Base-by-base conservation (phyloP, 2,113 vertebrate genomes). In the Gambusia holbrooki region DNA sequence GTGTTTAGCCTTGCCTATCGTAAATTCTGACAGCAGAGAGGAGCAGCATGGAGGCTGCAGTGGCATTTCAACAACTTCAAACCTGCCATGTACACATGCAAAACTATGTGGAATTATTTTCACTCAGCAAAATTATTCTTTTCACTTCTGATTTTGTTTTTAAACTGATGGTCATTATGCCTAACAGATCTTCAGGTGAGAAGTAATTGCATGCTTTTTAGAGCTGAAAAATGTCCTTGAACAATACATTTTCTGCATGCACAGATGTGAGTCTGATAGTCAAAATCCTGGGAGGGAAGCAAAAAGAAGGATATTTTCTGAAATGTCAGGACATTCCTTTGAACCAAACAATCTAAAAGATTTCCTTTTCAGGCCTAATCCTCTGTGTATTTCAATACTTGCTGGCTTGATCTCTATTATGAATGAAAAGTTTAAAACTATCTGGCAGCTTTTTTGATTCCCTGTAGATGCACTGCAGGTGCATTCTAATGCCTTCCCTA, bases 251-350 rank as follows among this genome's bases (percentile, higher is more conserved):
- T 48, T 69, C 66, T 83, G 77, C 79, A 72, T 48, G 73, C 61
- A 58, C 62, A 69, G 37, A 76, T 77, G 82, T 71, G 22, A 84
- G 79, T 77, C 30, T 6, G 37, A 74, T 81, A 76, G 68, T 76
- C 63, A 42, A 58, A 33, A 65, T 82, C 63, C 69, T 40, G 30
- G 25, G 32, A 73, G 74, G 73, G 63, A 22, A 65, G 67, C 0
- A 60, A 69, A 79, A 73, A 73, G 69, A 48, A 25, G n/a, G 63
- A 69, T 68, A 9, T 64, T 77, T 79, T 60, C 11, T 30, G 60
- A 87, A 83, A 85, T 80, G 81, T 74, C 63, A 85, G 70, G 74
- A 60, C 66, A 79, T 80, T 66, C 48, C 48, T 84, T 74, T 73
- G 67, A 83, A 84, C 66, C 54, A 37, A 83, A 66, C 68, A 86